phyloP scores from a whole-genome alignment of 2,113 vertebrate species.

The Erythrocebus patas region DNA sequence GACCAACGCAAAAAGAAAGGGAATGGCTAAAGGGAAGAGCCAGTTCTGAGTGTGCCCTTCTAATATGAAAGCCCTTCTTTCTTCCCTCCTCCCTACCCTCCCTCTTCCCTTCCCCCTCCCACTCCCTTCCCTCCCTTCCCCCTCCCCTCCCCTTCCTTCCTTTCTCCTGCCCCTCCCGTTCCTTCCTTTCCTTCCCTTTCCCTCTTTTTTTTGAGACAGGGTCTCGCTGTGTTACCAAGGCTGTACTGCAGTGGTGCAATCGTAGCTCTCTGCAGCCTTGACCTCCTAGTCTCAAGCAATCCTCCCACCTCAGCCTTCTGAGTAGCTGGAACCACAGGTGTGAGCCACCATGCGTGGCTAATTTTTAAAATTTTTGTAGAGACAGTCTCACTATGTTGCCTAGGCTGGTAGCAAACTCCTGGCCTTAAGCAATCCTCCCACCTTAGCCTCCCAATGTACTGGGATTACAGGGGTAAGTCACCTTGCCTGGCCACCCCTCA shows the following conservation, averaged over 20 bases:
- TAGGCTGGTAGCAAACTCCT: background rate
- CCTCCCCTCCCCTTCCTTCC: too few relatives aligned
- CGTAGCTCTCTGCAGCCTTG: too few relatives aligned
- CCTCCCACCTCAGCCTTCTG: background rate
- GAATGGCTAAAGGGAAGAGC: background rate
- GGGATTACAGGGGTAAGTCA: background rate
- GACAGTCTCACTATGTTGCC: background rate
- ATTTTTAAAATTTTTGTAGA: background rate
- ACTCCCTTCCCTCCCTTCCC: fast-evolving
- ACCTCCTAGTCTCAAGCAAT: background rate
- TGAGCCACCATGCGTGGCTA: background rate
- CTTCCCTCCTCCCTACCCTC: fast-evolving
- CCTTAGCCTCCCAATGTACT: background rate
- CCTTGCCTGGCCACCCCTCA: background rate
- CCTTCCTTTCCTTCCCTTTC: too few relatives aligned
- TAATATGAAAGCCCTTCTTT: background rate
- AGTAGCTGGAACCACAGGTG: background rate
- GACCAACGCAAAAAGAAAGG: background rate
- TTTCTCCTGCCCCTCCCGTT: fast-evolving
- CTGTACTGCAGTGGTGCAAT: too few relatives aligned
- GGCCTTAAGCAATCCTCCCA: background rate
- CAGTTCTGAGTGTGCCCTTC: background rate
- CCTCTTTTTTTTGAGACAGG: too few relatives aligned
- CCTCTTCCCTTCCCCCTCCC: too few relatives aligned
- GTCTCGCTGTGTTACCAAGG: too few relatives aligned